Evolutionary conservation across 2,888 invertebrate species (phyloP).

Genomic region (Drosophila helvetica): DNA sequence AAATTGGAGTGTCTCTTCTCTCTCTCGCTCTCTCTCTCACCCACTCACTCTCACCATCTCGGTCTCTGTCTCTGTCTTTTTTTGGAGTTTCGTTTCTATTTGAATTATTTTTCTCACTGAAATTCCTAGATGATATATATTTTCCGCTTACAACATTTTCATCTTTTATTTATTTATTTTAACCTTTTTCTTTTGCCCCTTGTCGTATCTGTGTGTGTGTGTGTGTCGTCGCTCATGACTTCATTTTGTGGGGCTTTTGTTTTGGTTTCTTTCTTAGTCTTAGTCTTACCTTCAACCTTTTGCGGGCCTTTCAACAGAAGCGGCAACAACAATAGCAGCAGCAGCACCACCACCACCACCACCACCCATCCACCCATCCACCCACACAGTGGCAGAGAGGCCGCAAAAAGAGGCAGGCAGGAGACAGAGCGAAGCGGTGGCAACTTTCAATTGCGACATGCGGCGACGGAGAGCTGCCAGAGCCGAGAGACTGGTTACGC

Average conservation of each 20-base stretch:
- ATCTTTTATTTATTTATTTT: constrained; percentile 50
- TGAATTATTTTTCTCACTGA: constrained; percentile 35
- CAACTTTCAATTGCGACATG: constrained; percentile 78
- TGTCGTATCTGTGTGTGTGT: background rate
- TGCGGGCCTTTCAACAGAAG: constrained; percentile 55
- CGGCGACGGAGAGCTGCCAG: constrained; percentile 49
- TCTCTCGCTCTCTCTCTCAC: constrained; percentile 25
- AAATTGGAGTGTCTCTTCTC: constrained; percentile 35
- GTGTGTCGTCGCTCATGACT: constrained; percentile 49
- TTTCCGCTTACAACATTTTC: constrained; percentile 52
- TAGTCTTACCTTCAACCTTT: constrained; percentile 77
- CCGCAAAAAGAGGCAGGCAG: constrained; percentile 1
- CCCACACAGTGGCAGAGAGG: constrained; percentile 17
- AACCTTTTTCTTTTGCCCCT: constrained; percentile 57
- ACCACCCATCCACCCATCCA: constrained; percentile 32
- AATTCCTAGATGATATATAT: constrained; percentile 52
- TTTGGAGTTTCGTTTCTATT: constrained; percentile 34
- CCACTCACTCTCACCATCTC: constrained; percentile 15
- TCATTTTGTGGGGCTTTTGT: constrained; percentile 59
- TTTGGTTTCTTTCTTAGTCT: constrained; percentile 65
- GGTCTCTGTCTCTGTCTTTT: constrained; percentile 27
- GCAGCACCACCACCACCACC: constrained; percentile 13
- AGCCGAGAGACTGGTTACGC: background rate
- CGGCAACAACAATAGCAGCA: constrained; percentile 22
- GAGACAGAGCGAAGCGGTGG: constrained; percentile 36